Conservation (phyloP, 2,888 invertebrate species). For the Tyria jacobaeae region DNA sequence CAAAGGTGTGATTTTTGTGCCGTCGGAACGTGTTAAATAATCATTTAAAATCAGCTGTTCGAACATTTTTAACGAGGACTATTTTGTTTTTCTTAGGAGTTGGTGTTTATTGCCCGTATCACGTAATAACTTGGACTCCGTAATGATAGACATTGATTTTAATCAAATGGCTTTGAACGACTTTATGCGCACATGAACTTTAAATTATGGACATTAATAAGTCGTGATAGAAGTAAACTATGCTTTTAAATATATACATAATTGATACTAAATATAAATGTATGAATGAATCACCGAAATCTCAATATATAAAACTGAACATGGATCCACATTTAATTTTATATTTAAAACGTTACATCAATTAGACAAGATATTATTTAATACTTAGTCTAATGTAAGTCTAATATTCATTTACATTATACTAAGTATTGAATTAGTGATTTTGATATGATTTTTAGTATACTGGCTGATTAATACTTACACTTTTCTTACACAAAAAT, state of each 20-base stretch:
- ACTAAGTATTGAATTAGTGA: no score
- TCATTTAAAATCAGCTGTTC: slow-evolving; percentile 72
- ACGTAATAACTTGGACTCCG: slow-evolving; percentile 42
- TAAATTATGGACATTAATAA: slow-evolving; percentile 18
- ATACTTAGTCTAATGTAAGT: not conserved
- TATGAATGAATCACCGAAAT: not conserved
- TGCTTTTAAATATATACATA: not conserved
- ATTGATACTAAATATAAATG: not conserved
- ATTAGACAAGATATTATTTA: not conserved
- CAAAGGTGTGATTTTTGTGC: slow-evolving; percentile 81
- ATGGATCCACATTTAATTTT: not conserved
- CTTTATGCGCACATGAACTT: slow-evolving; percentile 25
- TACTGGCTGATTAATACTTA: no score
- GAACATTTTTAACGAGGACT: slow-evolving; percentile 57
- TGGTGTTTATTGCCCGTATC: slow-evolving; percentile 56
- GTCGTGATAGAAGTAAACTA: slow-evolving; percentile 9
- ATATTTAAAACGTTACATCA: not conserved
- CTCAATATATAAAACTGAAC: not conserved
- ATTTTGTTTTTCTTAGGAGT: slow-evolving; percentile 59
- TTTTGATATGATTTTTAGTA: no score
- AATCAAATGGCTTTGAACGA: slow-evolving; percentile 33
- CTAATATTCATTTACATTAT: no score
- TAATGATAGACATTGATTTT: slow-evolving; percentile 46
- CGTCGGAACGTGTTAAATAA: slow-evolving; percentile 79
- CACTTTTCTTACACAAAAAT: no score